Evolutionary conservation across 2,797 vertebrate species (phyloP).

Genomic region (Peromyscus nudipes): DNA sequence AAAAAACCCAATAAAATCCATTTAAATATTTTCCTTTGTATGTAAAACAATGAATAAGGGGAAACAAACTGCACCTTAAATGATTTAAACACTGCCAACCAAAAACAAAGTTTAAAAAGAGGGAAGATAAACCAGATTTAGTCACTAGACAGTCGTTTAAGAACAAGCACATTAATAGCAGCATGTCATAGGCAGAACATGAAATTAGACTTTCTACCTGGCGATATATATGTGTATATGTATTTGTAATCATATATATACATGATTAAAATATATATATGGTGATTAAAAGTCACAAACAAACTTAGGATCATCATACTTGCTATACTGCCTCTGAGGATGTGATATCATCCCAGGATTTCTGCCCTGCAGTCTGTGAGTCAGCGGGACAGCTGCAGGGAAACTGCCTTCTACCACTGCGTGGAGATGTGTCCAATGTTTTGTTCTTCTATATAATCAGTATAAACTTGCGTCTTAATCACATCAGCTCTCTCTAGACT

Average conservation of each 20-base stretch:
- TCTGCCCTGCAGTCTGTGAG: slow-evolving; percentile 61
- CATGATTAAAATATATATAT: not conserved
- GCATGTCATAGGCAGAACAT: slow-evolving; percentile 34
- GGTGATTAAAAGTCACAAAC: slow-evolving; percentile 47
- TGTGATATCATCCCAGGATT: not conserved
- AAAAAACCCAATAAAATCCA: not conserved
- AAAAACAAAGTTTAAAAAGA: slow-evolving; percentile 1
- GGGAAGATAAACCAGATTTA: slow-evolving; percentile 55
- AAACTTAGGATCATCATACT: slow-evolving; percentile 48
- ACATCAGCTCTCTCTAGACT: not conserved
- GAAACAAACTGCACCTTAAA: not conserved
- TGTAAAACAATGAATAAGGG: slow-evolving; percentile 18
- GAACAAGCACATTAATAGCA: slow-evolving; percentile 58
- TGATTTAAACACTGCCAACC: slow-evolving; percentile 13
- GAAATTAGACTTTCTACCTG: slow-evolving; percentile 56
- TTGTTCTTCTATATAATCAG: slow-evolving; percentile 68
- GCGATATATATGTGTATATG: too few species aligned
- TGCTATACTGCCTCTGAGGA: slow-evolving; percentile 26
- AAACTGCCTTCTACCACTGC: slow-evolving; percentile 59
- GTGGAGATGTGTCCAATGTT: slow-evolving; percentile 57
- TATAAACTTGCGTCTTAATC: slow-evolving; percentile 65
- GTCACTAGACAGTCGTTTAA: slow-evolving; percentile 61
- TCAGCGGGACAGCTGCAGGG: slow-evolving; percentile 48
- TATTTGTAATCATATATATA: not conserved
- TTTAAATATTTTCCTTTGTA: slow-evolving; percentile 15